A percentile compares a stretch with the other conserved stretches of the same genome.
Conservation (phyloP, 2,797 vertebrate genomes). For the Microctenopoma stevenorrisi region DNA sequence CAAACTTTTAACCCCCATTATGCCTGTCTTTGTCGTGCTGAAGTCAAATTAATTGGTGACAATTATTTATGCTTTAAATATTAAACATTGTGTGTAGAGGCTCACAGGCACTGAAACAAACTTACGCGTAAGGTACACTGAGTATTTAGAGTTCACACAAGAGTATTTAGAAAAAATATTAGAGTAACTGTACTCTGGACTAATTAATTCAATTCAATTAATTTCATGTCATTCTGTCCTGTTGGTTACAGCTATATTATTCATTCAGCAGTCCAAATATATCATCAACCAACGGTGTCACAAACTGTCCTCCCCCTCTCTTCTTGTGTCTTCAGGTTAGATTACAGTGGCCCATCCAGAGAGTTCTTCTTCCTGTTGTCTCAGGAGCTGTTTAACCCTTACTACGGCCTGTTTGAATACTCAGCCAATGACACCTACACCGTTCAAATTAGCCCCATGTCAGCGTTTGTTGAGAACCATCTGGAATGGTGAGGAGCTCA, state of each 20-base stretch:
- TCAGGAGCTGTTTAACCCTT: conserved; percentile 98
- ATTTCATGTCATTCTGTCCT: neutral
- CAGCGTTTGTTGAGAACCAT: conserved; percentile 97
- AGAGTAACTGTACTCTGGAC: no score
- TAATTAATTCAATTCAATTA: no score
- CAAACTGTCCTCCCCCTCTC: neutral
- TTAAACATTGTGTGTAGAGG: no score
- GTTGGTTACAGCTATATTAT: no score
- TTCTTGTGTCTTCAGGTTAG: conserved; percentile 82
- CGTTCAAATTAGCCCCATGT: conserved; percentile 99
- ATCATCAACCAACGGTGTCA: neutral
- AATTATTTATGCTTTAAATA: no score
- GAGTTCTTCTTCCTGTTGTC: conserved; percentile 99
- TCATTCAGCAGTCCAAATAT: neutral
- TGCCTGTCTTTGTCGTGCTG: neutral
- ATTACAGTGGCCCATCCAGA: conserved; percentile 96
- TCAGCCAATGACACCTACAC: conserved; percentile 98
- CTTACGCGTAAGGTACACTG: no score
- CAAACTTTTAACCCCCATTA: neutral
- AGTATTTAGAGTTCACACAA: no score
- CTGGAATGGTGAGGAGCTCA: conserved; percentile 90
- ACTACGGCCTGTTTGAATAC: conserved; percentile 98
- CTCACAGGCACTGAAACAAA: no score
- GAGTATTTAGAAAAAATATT: no score
- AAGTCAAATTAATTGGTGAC: no score